Evolutionary conservation across 2,888 invertebrate species (phyloP), one percentile per base, ranked within the genome.

Genomic region (Leucania comma): DNA sequence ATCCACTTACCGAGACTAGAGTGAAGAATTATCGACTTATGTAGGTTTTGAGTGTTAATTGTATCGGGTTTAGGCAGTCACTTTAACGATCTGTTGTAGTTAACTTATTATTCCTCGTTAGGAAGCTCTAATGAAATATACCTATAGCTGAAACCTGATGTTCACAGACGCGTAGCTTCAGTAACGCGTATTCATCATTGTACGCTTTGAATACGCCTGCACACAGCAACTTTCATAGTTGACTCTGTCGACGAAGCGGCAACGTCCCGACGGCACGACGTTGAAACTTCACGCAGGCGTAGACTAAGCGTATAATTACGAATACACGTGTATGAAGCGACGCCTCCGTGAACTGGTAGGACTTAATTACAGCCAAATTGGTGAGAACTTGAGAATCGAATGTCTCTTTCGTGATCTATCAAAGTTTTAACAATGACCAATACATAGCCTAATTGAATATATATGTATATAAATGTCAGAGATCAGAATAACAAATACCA

Each of bases 391-490:
- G n/a, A n/a, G n/a, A n/a, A n/a, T n/a, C 32, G 12, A 12, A 14
- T 6, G n/a, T 2, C 2, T 32, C 12, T n/a, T n/a, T n/a, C n/a
- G n/a, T 32, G 56, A 12, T 22, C 29, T 46, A 46, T 51, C 51
- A 17, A 35, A 51, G 10, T 42, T 48, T 60, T 14, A 53, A 29
- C 53, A 50, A 35, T 54, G 24, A 53, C 58, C 22, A 58, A 22
- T 58, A 51, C 17, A 56, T 24, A 10, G 20, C 8, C 35, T 6
- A 12, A 51, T 57, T 4, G 1, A 51, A 69, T 62, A n/a, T n/a
- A n/a, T n/a, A n/a, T 70, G 22, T 60, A 54, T 54, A 54, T 63
- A 54, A 64, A 53, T 75, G 20, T 14, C 38, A 71, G 64, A 60
- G 59, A 61, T 76, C 46, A 70, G 50, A 46, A 32, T 57, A 60